phyloP scores from a whole-genome alignment of 1,140 invertebrate genomes.

The Bathynomus jamesi region DNA sequence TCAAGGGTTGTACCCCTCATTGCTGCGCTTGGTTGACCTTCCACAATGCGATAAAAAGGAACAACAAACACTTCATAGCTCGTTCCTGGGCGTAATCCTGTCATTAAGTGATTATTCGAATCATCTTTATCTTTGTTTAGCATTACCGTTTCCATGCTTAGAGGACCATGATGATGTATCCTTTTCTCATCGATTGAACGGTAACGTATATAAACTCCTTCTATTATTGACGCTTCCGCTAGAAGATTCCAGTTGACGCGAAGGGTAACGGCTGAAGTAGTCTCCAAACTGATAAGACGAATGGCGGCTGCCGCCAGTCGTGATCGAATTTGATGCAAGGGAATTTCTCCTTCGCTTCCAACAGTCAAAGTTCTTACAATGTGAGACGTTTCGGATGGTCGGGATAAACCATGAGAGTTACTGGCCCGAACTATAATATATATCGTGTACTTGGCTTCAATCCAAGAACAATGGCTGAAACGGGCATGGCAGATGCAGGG shows the following conservation, averaged over 20 bases:
- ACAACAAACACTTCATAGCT: slow-evolving; percentile 82
- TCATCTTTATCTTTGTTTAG: background rate
- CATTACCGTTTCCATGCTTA: background rate
- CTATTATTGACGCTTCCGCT: slow-evolving; percentile 46
- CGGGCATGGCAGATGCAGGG: background rate
- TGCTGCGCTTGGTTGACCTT: slow-evolving; percentile 57
- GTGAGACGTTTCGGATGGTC: slow-evolving; percentile 49
- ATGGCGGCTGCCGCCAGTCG: slow-evolving; percentile 65
- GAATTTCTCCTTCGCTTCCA: slow-evolving; percentile 52
- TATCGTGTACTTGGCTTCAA: slow-evolving; percentile 74
- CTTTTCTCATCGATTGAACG: slow-evolving; percentile 43
- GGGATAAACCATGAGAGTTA: slow-evolving; percentile 66
- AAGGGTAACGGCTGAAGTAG: slow-evolving; percentile 69
- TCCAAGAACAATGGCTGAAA: slow-evolving; percentile 37
- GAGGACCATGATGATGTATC: background rate
- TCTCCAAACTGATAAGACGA: slow-evolving; percentile 63
- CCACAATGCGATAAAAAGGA: slow-evolving; percentile 75
- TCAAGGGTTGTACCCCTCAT: slow-evolving; percentile 30
- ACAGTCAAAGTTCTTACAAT: slow-evolving; percentile 43
- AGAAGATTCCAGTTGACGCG: slow-evolving; percentile 63
- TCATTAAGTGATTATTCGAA: slow-evolving; percentile 53
- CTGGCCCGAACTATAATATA: slow-evolving; percentile 83
- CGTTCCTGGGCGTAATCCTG: slow-evolving; percentile 68
- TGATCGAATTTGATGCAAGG: slow-evolving; percentile 53
- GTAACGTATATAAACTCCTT: slow-evolving; percentile 90